Evolutionary conservation across 1,140 invertebrate genomes (phyloP).

Genomic region (Pygmarrhopalites habei): DNA sequence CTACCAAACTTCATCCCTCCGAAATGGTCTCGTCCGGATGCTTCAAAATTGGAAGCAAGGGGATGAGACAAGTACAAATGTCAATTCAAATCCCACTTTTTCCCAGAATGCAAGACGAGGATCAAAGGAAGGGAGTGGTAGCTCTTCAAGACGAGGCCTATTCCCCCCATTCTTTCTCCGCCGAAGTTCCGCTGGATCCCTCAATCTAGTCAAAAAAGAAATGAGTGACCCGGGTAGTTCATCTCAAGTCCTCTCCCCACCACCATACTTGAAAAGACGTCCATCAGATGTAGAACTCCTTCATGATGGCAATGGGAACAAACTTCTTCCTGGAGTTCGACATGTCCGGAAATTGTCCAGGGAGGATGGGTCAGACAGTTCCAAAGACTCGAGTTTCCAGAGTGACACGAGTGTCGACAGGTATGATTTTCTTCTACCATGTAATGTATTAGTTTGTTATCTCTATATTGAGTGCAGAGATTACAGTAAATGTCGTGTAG

Average conservation of each 20-base stretch:
- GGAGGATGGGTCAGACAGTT: constrained; percentile 82
- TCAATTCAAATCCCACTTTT: no score
- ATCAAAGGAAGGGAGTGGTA: constrained; percentile 34
- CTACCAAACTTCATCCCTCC: constrained; percentile 46
- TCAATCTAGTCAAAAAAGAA: constrained; percentile 20
- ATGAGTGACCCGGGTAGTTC: not conserved
- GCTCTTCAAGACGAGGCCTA: constrained; percentile 23
- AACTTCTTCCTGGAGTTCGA: constrained; percentile 38
- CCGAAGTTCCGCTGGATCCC: constrained; percentile 33
- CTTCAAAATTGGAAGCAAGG: constrained; percentile 61
- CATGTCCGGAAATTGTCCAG: constrained; percentile 57
- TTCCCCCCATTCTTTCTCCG: constrained; percentile 38
- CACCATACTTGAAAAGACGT: constrained; percentile 25
- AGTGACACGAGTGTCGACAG: constrained; percentile 88
- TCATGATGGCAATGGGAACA: constrained; percentile 40
- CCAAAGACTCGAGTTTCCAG: constrained; percentile 82
- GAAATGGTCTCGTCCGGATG: constrained; percentile 63
- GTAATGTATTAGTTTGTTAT: no score
- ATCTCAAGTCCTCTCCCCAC: constrained; percentile 21
- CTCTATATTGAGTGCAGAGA: no score
- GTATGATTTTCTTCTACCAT: no score
- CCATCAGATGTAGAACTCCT: constrained; percentile 32
- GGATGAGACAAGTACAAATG: constrained; percentile 18
- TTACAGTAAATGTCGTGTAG: no score
- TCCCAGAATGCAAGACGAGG: constrained; percentile 23